phyloP scores from a whole-genome alignment of 2,113 vertebrate genomes.

The Heptranchias perlo region DNA sequence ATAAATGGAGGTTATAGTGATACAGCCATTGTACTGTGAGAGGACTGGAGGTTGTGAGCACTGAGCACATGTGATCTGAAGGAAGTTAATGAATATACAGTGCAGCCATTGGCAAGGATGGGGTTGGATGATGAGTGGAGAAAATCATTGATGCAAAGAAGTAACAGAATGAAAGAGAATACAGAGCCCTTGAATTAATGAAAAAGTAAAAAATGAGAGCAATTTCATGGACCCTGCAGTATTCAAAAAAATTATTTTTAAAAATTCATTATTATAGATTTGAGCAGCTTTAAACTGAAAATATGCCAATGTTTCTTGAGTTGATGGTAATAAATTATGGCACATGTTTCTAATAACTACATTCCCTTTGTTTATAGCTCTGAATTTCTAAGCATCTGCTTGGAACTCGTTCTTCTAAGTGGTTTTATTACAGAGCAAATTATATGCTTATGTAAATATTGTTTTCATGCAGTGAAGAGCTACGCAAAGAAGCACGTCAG shows the following conservation, averaged over 20 bases:
- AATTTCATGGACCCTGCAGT: background rate
- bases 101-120: background rate
- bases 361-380: constrained; percentile 44
- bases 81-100: background rate
- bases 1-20: background rate
- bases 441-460: constrained; percentile 46
- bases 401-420: constrained; percentile 44
- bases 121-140: background rate
- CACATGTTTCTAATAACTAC: constrained; percentile 27
- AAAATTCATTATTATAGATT: background rate
- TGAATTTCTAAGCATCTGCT: constrained; percentile 43
- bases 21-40: background rate
- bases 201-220: background rate
- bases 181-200: background rate
- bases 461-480: constrained; percentile 72
- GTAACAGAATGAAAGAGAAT: background rate
- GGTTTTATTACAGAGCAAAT: constrained; percentile 42
- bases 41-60: background rate
- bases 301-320: background rate
- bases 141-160: background rate
- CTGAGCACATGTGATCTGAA: background rate
- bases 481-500: constrained; percentile 84
- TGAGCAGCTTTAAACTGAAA: background rate
- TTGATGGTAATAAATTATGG: background rate
- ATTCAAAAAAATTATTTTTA: constrained; percentile 4